A percentile compares a stretch with the other conserved stretches of the same genome.
Conservation (phyloP, 2,113 vertebrate species). For the Lasiurus borealis region DNA sequence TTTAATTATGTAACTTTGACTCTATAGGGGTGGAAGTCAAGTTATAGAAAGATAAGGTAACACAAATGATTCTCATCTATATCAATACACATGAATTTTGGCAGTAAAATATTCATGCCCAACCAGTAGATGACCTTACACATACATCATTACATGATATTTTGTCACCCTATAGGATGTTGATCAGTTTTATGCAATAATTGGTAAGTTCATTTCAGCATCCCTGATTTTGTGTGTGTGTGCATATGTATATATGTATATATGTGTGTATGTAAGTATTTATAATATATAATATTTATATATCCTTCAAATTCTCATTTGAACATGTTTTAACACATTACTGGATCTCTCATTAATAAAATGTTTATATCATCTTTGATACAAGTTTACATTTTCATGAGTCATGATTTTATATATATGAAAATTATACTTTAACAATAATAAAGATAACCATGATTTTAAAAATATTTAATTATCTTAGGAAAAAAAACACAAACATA, state of each 20-base stretch:
- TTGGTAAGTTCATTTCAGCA: slow-evolving; percentile 15
- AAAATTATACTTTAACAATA: background rate
- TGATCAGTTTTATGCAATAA: background rate
- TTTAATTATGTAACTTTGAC: background rate
- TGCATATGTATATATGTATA: fast-evolving
- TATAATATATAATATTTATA: background rate
- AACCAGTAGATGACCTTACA: background rate
- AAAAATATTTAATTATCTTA: background rate
- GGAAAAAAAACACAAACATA: background rate
- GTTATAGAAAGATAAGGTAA: background rate
- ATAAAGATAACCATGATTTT: background rate
- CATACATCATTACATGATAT: background rate
- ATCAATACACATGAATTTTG: background rate
- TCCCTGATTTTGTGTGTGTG: background rate
- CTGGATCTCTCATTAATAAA: background rate
- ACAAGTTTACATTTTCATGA: background rate
- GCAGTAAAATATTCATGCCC: background rate
- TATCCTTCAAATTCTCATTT: slow-evolving; percentile 44
- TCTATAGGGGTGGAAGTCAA: background rate
- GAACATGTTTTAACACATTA: background rate
- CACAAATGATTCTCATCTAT: background rate
- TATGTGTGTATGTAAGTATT: background rate
- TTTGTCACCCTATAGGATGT: background rate
- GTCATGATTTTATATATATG: background rate
- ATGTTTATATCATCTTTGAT: background rate